A percentile compares a stretch with the other conserved stretches of the same genome.
phyloP scores from a whole-genome alignment of 2,797 vertebrate genomes.

The Cetoscarus ocellatus region DNA sequence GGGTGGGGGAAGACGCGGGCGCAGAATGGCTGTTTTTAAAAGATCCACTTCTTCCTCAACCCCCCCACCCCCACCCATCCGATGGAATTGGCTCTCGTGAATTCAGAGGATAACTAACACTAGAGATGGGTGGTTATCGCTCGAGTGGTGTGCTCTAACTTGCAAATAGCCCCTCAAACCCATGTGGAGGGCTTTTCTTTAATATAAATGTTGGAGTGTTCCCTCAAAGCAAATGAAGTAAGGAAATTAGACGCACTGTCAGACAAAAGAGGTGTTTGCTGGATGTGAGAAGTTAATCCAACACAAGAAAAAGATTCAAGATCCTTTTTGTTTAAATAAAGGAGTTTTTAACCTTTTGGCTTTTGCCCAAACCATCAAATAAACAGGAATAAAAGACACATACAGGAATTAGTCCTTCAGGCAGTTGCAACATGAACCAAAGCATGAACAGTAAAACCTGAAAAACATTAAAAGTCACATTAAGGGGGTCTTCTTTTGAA shows the following conservation, averaged over 20 bases:
- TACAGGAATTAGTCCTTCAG: conserved; percentile 18
- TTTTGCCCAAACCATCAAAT: background rate
- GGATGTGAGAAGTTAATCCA: conserved; percentile 54
- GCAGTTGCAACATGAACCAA: too few relatives aligned
- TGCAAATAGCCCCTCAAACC: conserved; percentile 63
- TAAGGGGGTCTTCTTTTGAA: too few relatives aligned
- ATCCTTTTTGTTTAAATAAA: conserved; percentile 34
- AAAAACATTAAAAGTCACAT: too few relatives aligned
- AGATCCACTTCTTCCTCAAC: conserved; percentile 77
- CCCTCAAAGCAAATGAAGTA: conserved; percentile 50
- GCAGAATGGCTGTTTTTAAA: conserved; percentile 77
- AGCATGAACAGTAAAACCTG: too few relatives aligned
- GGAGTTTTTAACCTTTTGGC: conserved; percentile 12
- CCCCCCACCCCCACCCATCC: background rate
- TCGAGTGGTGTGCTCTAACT: conserved; percentile 72
- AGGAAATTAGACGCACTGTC: conserved; percentile 43
- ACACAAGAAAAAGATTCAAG: conserved; percentile 12
- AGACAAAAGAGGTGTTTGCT: conserved; percentile 26
- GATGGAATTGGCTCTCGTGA: conserved; percentile 61
- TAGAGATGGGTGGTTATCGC: conserved; percentile 67
- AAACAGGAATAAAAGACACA: background rate
- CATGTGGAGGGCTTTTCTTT: conserved; percentile 57
- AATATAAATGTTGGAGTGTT: conserved; percentile 49
- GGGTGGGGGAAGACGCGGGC: conserved; percentile 49
- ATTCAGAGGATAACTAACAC: conserved; percentile 69